These are phyloP conservation scores for Zoanthus sansibaricus DNA, from an alignment of 92 coral and sea anemone species.

Conservation along the genomic window DNA sequence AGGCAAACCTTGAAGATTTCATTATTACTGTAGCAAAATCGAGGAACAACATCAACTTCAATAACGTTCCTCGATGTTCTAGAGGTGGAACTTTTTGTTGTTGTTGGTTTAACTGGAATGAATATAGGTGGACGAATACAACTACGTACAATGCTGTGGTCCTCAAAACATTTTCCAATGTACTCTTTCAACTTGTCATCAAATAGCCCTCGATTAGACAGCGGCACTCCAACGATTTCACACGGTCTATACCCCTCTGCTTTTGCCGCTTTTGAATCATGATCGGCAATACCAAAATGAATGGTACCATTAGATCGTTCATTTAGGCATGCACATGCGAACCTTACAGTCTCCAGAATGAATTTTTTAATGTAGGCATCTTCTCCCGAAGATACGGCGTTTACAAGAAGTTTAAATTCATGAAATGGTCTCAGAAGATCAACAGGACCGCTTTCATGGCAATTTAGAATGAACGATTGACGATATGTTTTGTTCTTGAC, in stretches of 20 bases:
- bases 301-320: slow-evolving; percentile 66
- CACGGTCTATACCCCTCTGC: slow-evolving; percentile 14
- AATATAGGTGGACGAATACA: slow-evolving; percentile 60
- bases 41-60: slow-evolving; percentile 63
- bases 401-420: slow-evolving; percentile 50
- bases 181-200: slow-evolving; percentile 52
- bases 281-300: slow-evolving; percentile 66
- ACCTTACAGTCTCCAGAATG: slow-evolving; percentile 48
- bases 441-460: slow-evolving; percentile 55
- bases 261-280: background rate
- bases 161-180: slow-evolving; percentile 56
- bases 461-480: background rate
- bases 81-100: background rate
- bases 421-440: slow-evolving; percentile 50
- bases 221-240: slow-evolving; percentile 51
- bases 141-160: slow-evolving; percentile 47
- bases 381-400: background rate
- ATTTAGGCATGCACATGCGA: slow-evolving; percentile 61
- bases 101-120: slow-evolving; percentile 5
- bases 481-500: background rate
- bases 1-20: slow-evolving; percentile 48
- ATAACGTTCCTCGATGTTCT: slow-evolving; percentile 24
- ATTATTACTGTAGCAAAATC: slow-evolving; percentile 33
- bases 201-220: background rate
- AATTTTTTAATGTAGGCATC: slow-evolving; percentile 40